Percentiles rank a stretch among this genome's conserved stretches.
These are phyloP conservation scores for Myodes glareolus DNA, from an alignment of 2,113 vertebrate species.

Conservation along the genomic window DNA sequence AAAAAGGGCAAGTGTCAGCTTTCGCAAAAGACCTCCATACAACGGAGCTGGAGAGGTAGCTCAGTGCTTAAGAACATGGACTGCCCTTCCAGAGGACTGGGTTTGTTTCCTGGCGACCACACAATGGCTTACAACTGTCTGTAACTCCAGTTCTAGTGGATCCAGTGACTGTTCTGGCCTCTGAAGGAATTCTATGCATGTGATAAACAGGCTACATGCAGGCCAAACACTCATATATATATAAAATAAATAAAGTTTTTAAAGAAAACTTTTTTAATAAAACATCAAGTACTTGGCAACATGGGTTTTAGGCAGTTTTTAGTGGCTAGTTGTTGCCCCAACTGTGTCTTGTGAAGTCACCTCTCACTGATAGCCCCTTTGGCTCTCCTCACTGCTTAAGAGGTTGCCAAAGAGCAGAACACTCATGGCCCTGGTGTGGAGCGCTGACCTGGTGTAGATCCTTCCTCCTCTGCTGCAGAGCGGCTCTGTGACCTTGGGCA, in stretches of 20 bases:
- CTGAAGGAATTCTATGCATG: neutral
- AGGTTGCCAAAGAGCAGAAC: neutral
- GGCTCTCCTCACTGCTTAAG: neutral
- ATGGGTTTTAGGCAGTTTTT: neutral
- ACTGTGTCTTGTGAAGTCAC: neutral
- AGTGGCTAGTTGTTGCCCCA: neutral
- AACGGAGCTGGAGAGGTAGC: neutral
- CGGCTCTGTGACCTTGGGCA: slow-evolving; percentile 2
- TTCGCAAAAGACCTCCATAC: neutral
- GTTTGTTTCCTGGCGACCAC: neutral
- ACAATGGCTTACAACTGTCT: no score
- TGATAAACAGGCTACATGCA: neutral
- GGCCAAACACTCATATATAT: neutral
- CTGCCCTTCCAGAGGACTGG: neutral
- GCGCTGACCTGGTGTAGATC: neutral
- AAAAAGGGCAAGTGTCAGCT: neutral
- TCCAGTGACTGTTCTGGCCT: neutral
- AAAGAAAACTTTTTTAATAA: neutral
- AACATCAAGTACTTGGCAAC: neutral
- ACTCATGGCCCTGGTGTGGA: neutral
- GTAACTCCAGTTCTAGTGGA: neutral
- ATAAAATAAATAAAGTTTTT: neutral
- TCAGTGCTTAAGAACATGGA: no score
- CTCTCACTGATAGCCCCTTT: neutral
- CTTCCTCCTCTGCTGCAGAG: neutral